Evolutionary conservation across 53 echinoderm and acorn worm species (phyloP), one percentile per base, ranked within the genome.

Genomic region (Antedon mediterranea): DNA sequence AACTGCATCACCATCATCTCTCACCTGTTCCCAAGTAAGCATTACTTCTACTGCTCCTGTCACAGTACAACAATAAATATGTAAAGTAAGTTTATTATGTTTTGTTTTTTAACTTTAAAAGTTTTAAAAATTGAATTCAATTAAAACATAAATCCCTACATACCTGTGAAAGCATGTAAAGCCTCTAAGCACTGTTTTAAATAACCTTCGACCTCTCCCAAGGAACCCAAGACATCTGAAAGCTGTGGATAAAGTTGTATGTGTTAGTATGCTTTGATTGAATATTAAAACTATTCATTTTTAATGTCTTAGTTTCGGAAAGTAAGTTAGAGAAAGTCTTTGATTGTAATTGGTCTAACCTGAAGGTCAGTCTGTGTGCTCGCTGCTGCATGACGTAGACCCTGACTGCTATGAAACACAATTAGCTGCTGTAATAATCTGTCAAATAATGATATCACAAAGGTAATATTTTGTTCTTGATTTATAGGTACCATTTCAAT

Each of bases 91-190:
- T n/a, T n/a, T n/a, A n/a, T n/a, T n/a, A n/a, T n/a, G n/a, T n/a
- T n/a, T n/a, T n/a, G n/a, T n/a, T n/a, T n/a, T n/a, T n/a, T n/a
- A n/a, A n/a, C n/a, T n/a, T n/a, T n/a, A n/a, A n/a, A n/a, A n/a
- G n/a, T n/a, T n/a, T n/a, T n/a, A n/a, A n/a, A n/a, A n/a, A n/a
- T n/a, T n/a, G n/a, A n/a, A n/a, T n/a, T n/a, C n/a, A n/a, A 11
- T 34, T 57, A 76, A 13, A 23, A 0, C 18, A 79, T 31, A 0
- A 20, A 32, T 0, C 74, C 13, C 33, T 70, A 71, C n/a, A n/a
- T 84, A 93, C 93, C 93, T 85, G 93, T 93, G 57, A 83, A 87
- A 0, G 76, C 76, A 30, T 85, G 74, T 27, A 90, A 78, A 28
- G 75, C 80, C 74, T 90, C 85, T 43, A 93, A 32, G 29, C 85